Conservation (phyloP, 2,888 invertebrate species). For the Pterostichus niger region DNA sequence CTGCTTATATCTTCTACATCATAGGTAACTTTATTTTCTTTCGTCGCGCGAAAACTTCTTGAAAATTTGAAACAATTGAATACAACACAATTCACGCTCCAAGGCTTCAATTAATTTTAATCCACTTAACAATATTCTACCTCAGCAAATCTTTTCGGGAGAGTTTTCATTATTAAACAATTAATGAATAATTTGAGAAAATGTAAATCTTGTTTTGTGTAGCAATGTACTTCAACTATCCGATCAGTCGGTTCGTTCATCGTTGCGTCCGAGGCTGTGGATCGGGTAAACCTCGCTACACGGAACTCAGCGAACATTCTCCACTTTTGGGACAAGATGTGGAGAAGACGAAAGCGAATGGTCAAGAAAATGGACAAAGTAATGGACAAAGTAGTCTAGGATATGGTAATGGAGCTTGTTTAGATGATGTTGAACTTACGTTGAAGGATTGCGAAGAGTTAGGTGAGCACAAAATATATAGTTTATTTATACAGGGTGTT, state of each 20-base stretch:
- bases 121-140: neutral
- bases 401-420: neutral
- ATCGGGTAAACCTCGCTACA: conserved; percentile 75
- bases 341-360: conserved; percentile 68
- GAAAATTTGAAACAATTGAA: neutral
- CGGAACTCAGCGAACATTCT: conserved; percentile 79
- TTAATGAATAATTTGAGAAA: neutral
- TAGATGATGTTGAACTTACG: conserved; percentile 72
- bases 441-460: conserved; percentile 76
- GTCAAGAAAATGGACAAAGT: conserved; percentile 68
- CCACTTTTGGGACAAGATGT: conserved; percentile 73
- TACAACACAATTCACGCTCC: neutral
- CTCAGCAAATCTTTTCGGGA: neutral
- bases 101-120: neutral
- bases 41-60: neutral
- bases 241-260: conserved; percentile 79
- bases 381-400: conserved; percentile 2
- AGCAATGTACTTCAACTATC: conserved; percentile 86
- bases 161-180: no score
- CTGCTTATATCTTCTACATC: conserved; percentile 86
- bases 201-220: conserved; percentile 71
- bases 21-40: conserved; percentile 77
- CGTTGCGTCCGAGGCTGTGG: conserved; percentile 78
- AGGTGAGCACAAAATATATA: conserved; percentile 71
- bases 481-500: no score